A percentile compares a stretch with the other conserved stretches of the same genome.
These are phyloP conservation scores for Aspidiotus destructor DNA, from an alignment of 2,888 invertebrate genomes.

Conservation along the genomic window DNA sequence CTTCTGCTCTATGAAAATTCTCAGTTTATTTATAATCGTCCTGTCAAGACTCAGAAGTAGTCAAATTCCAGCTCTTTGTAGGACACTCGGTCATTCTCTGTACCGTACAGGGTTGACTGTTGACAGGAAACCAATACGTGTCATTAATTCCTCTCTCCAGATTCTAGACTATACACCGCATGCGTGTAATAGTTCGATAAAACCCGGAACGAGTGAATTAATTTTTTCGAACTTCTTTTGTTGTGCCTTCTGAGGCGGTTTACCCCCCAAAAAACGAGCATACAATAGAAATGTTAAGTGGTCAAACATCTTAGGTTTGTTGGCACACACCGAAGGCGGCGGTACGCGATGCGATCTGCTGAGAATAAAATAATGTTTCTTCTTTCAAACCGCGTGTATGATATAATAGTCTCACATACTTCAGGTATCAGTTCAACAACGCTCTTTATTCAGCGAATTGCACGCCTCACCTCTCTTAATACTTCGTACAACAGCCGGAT, in stretches of 20 bases:
- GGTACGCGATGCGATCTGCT: no score
- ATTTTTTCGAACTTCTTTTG: neutral
- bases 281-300: slow-evolving; percentile 17
- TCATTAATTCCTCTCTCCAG: neutral
- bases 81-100: neutral
- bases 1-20: neutral
- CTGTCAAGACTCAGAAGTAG: neutral
- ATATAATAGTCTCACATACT: neutral
- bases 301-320: slow-evolving; percentile 16
- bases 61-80: neutral
- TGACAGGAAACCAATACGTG: neutral
- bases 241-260: neutral
- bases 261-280: neutral
- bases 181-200: slow-evolving; percentile 7
- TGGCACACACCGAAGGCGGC: neutral
- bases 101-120: no score
- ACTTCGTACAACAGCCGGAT: neutral
- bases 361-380: slow-evolving; percentile 2
- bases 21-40: no score
- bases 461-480: neutral
- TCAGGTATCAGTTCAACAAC: neutral
- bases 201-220: slow-evolving; percentile 1
- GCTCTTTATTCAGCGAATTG: neutral
- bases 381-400: neutral
- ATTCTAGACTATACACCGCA: neutral